Conservation (phyloP, 2,113 vertebrate genomes). For the Ptychochromis oligacanthus region DNA sequence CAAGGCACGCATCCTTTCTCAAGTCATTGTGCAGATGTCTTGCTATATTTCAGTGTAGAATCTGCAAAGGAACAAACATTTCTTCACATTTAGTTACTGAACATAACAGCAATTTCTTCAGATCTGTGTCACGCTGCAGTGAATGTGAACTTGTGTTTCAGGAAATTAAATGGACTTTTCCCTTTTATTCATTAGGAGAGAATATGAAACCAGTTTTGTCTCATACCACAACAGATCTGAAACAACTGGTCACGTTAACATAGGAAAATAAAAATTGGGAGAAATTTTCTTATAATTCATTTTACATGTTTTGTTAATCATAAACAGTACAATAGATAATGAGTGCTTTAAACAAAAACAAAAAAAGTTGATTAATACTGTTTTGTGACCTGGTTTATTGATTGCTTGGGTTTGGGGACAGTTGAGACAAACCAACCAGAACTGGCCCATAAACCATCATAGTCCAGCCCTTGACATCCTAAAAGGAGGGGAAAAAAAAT, state of each 20-base stretch:
- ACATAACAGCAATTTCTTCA: not conserved
- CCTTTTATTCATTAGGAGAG: not conserved
- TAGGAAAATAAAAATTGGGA: not conserved
- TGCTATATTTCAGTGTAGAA: too few species aligned
- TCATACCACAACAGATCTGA: not conserved
- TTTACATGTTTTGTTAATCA: not conserved
- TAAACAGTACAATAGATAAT: not conserved
- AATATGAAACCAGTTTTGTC: not conserved
- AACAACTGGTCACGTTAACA: fast-evolving
- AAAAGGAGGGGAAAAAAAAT: too few species aligned
- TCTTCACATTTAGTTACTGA: too few species aligned
- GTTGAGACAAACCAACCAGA: not conserved
- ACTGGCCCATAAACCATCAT: too few species aligned
- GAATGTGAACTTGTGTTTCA: not conserved
- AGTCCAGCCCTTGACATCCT: too few species aligned
- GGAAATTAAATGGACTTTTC: not conserved
- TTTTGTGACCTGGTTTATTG: not conserved
- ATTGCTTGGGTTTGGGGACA: fast-evolving
- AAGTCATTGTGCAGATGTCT: too few species aligned
- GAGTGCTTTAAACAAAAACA: not conserved
- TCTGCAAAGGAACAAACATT: too few species aligned
- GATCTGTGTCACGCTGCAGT: not conserved
- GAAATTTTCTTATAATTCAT: not conserved
- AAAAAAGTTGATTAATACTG: fast-evolving
- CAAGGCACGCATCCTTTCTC: too few species aligned